Evolutionary conservation across 2,888 invertebrate genomes (phyloP).

Genomic region (Lepidochitona cinerea): DNA sequence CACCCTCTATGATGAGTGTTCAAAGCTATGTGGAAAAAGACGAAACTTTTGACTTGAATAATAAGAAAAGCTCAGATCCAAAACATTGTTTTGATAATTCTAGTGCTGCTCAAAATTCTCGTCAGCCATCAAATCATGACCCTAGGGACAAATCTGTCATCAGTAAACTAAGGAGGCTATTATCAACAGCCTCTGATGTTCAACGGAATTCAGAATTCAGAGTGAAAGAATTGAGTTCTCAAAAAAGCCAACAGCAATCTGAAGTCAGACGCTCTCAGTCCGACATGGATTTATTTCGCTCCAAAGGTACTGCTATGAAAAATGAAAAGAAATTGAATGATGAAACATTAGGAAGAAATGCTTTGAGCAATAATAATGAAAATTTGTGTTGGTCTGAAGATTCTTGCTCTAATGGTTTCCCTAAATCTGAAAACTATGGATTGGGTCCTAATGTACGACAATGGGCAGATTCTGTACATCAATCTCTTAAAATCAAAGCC

Average conservation of each 20-base stretch:
- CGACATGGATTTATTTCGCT: background rate
- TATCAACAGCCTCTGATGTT: background rate
- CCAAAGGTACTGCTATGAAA: too few relatives aligned
- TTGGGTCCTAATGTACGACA: too few relatives aligned
- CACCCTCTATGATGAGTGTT: background rate
- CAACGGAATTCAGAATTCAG: background rate
- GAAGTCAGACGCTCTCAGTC: background rate
- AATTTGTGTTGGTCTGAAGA: too few relatives aligned
- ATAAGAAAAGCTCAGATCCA: background rate
- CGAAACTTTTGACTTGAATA: background rate
- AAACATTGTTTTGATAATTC: too few relatives aligned
- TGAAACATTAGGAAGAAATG: too few relatives aligned
- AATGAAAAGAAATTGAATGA: too few relatives aligned
- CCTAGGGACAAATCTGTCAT: background rate
- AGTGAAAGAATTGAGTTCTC: background rate
- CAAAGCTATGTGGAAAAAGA: background rate
- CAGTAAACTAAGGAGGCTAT: background rate
- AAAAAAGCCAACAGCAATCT: background rate
- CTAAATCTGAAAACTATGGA: too few relatives aligned
- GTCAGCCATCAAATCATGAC: background rate
- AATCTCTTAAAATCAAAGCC: too few relatives aligned
- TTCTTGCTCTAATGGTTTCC: too few relatives aligned
- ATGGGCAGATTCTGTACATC: too few relatives aligned
- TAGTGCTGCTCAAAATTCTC: background rate
- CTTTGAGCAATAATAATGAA: too few relatives aligned